Evolutionary conservation across 1,140 invertebrate species (phyloP), one percentile per base, ranked within the genome.

Genomic region (Leptopilina clavipes): DNA sequence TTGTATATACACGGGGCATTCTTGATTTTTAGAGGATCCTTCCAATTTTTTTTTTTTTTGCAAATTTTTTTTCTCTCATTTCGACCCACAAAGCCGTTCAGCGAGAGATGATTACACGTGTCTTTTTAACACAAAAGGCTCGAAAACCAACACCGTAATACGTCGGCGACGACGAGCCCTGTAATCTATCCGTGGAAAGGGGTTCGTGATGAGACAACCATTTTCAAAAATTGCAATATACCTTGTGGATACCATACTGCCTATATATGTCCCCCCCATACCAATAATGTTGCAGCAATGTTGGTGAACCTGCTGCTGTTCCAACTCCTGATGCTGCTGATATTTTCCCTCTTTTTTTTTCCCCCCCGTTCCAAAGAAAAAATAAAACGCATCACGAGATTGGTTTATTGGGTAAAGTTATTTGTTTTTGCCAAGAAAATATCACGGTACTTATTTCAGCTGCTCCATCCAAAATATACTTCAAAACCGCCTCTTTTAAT

Each of bases 121-220:
- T 91, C 90, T 90, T 90, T 90, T 90, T 89, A 91, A 89, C 90
- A 89, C 90, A 91, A 90, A 90, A 90, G 90, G 90, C 89, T 91
- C 90, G 90, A 91, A 91, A 91, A 91, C 90, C 90, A 91, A 91
- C 90, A 91, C 90, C 87, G 89, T 89, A 90, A 90, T 90, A 89
- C 86, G 89, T 86, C 84, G 87, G 86, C 81, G 76, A 82, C 73
- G 74, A 82, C 83, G 88, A 82, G 90, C 90, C 90, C 89, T 91
- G 88, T 91, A 91, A 91, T 91, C 88, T 87, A 80, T 84, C 74
- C 76, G 79, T 70, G 74, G 75, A 81, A 81, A 73, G 79, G 82
- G 79, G 75, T 71, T 81, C 81, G 86, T 88, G 87, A 90, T 89
- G 89, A 89, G 89, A 90, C 88, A 89, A 86, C 84, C 88, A 86